Evolutionary conservation across 2,888 invertebrate species (phyloP).

Genomic region (Thalpophila matura): DNA sequence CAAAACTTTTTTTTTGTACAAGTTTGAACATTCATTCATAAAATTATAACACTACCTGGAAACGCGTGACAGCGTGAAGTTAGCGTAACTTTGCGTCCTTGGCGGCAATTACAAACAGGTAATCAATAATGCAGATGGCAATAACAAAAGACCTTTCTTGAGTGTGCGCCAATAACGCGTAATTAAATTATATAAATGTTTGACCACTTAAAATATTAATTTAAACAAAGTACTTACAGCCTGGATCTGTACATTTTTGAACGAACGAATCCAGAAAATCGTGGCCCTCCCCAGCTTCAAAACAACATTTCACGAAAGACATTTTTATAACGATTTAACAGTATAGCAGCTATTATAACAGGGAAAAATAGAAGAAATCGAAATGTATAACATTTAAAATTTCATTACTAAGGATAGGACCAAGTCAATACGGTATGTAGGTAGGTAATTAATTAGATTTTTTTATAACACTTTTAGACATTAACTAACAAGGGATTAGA

Average conservation of each 20-base stretch:
- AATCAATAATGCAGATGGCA: constrained; percentile 67
- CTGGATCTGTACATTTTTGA: constrained; percentile 95
- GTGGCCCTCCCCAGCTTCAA: constrained; percentile 93
- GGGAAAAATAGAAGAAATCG: constrained; percentile 31
- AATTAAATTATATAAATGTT: constrained; percentile 56
- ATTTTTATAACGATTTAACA: constrained; percentile 75
- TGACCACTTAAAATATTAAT: background rate
- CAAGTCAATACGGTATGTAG: constrained; percentile 46
- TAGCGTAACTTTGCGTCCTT: constrained; percentile 46
- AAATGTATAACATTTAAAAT: constrained; percentile 42
- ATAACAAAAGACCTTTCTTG: constrained; percentile 35
- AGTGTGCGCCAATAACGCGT: constrained; percentile 39
- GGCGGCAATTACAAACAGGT: constrained; percentile 70
- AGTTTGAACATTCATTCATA: too few species aligned
- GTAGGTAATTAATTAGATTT: constrained; percentile 52
- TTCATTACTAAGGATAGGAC: constrained; percentile 15
- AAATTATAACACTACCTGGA: constrained; percentile 26
- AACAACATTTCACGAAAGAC: constrained; percentile 95
- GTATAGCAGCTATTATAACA: constrained; percentile 47
- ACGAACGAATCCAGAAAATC: constrained; percentile 94
- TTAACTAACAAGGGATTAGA: constrained; percentile 22
- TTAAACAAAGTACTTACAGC: constrained; percentile 92
- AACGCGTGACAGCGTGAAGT: constrained; percentile 52
- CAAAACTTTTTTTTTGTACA: too few species aligned
- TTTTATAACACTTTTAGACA: constrained; percentile 31